These are phyloP conservation scores for Pelosia muscerda DNA, from an alignment of 2,888 invertebrate genomes.

Conservation along the genomic window DNA sequence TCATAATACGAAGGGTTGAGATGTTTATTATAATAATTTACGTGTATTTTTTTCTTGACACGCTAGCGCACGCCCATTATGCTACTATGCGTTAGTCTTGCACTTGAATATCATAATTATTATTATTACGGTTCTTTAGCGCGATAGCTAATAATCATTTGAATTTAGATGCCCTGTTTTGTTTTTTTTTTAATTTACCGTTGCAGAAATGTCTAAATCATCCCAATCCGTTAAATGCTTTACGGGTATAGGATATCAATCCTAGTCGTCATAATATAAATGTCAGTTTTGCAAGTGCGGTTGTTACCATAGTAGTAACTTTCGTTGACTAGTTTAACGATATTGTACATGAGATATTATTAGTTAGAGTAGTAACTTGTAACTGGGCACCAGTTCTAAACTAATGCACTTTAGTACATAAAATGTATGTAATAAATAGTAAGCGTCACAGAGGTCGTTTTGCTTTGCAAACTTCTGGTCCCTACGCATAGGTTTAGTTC, in stretches of 20 bases:
- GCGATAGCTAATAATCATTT: background rate
- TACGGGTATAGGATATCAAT: background rate
- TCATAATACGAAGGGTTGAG: too few relatives aligned
- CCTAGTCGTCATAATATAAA: conserved; percentile 1
- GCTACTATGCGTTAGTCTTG: background rate
- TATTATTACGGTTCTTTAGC: background rate
- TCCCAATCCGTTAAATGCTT: background rate
- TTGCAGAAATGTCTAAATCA: background rate
- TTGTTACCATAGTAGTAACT: conserved; percentile 40
- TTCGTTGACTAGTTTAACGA: conserved; percentile 64
- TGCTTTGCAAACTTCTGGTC: conserved; percentile 63
- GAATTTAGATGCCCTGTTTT: background rate
- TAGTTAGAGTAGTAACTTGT: conserved; percentile 65
- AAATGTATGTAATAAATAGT: conserved; percentile 50
- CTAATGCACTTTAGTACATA: conserved; percentile 69
- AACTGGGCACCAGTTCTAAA: conserved; percentile 63
- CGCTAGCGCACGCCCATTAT: background rate
- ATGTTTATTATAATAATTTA: too few relatives aligned
- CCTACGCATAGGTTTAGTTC: conserved; percentile 66
- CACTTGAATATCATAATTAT: background rate
- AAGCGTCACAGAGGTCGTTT: conserved; percentile 59
- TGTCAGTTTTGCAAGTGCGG: conserved; percentile 29
- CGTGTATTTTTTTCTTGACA: too few relatives aligned
- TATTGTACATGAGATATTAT: conserved; percentile 80
- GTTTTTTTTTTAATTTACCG: background rate